Conservation (phyloP, 2,797 vertebrate species). For the Emydoidea blandingii region DNA sequence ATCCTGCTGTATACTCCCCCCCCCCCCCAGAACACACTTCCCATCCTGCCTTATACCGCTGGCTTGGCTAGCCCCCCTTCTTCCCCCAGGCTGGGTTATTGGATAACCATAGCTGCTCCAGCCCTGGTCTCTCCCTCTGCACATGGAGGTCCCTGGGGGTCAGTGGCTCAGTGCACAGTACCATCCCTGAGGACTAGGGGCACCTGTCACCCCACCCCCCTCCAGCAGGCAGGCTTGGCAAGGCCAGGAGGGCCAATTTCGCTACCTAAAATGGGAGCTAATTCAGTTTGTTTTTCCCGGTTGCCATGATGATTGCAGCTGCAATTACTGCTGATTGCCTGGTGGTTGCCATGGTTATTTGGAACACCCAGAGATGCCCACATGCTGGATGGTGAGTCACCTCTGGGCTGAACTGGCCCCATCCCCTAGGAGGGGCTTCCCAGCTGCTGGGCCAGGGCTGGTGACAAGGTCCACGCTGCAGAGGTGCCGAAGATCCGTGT, state of each 20-base stretch:
- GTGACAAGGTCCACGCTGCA: neutral
- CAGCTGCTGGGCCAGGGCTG: neutral
- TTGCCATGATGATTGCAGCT: constrained; percentile 78
- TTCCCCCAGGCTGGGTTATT: neutral
- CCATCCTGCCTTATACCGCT: no score
- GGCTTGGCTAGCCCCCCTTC: neutral
- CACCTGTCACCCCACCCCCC: neutral
- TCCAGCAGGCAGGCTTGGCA: neutral
- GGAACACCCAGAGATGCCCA: constrained; percentile 80
- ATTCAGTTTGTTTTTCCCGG: constrained; percentile 78
- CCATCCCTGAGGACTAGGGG: neutral
- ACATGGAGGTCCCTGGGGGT: no score
- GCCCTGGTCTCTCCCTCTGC: neutral
- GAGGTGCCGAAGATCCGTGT: no score
- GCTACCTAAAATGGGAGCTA: constrained; percentile 47
- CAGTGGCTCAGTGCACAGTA: neutral
- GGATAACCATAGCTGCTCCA: neutral
- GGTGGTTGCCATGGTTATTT: constrained; percentile 85
- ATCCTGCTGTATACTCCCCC: no score
- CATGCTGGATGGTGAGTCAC: constrained; percentile 80
- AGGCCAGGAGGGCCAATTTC: neutral
- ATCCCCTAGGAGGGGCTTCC: neutral
- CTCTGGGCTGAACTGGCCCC: neutral
- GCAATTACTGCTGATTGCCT: constrained; percentile 84
- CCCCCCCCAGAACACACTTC: no score